Evolutionary conservation across 2,113 vertebrate species (phyloP), one percentile per base, ranked within the genome.

Genomic region (Myocastor coypus): DNA sequence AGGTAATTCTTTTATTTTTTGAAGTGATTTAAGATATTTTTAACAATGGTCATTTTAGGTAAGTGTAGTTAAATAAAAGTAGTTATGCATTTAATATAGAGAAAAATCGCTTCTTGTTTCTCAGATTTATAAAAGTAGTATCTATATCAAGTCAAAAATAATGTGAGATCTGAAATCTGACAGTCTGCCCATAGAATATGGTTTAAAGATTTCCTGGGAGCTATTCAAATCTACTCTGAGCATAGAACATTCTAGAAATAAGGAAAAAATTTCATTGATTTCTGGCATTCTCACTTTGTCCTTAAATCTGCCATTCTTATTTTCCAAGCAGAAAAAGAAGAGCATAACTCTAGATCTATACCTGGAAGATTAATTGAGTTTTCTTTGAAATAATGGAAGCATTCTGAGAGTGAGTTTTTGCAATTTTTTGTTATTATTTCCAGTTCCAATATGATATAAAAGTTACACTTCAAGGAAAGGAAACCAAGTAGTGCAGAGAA

Each of bases 401-500:
- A 95, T 94, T 82, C 98, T 87, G 71, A 73, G 94, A 92, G 94
- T 96, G 92, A 80, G n/a, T 83, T 94, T 80, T 10, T 2, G 19
- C n/a, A 92, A 91, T 61, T 97, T 97, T 97, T 97, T 42, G 97
- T 46, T 46, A 96, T 98, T 97, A 89, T 93, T 97, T 98, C 50
- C 24, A 96, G 30, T 96, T 98, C 83, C 71, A 66, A 4, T 92
- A 28, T 57, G 94, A 93, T 85, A 81, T 95, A 94, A 97, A 98
- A 97, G 83, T 96, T 95, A 90, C 28, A 96, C 87, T 94, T 61
- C 89, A 84, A 90, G 91, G 94, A 88, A 92, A 85, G 52, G 71
- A 94, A 98, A 96, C 57, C 26, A 97, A 98, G 95, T 83, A 87
- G 87, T 98, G 96, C 96, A 97, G 93, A 98, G 97, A 94, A 63